Evolutionary conservation across 2,113 vertebrate species (phyloP), one percentile per base, ranked within the genome.

Genomic region (human): DNA sequence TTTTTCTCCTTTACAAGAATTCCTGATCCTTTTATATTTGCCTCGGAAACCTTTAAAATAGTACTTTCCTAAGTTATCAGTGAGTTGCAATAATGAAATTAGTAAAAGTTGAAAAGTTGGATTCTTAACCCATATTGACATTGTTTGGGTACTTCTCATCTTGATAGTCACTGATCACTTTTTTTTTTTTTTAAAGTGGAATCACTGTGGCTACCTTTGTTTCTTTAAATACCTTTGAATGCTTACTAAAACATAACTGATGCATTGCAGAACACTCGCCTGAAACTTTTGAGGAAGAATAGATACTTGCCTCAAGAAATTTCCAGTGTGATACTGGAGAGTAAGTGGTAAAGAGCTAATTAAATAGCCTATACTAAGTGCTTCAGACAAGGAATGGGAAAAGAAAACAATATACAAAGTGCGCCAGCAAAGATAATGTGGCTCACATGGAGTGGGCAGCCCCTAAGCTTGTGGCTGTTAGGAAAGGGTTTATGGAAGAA

Each of bases 201-300:
- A 52, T 93, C 8, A 68, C 66, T 8, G 35, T 72, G 79, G 81
- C 45, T 96, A 61, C 32, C 8, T 55, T 83, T 61, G 23, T 22
- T 70, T 80, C 7, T 75, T 93, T 43, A 81, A 55, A 75, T 72
- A 55, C 2, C 43, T 89, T 81, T 55, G 64, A 45, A 40, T 22
- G 23, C 14, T 86, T 76, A 22, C 0, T 18, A 40, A 72, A 80
- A 81, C 20, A 27, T 22, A 27, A 64, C 30, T 64, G 40, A 6
- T 13, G 17, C 2, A 38, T 93, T 83, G 32, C 32, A 61, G 3
- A 4, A 80, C 3, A 75, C 23, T 76, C 52, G 3, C 25, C 20
- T 91, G 91, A 89, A 92, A 83, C 30, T 57, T 94, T 48, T 40
- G 45, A 32, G 30, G 57, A 66, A 27, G 76, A 38, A 43, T 70